phyloP scores from a whole-genome alignment of 2,113 vertebrate genomes.

The Psophia crepitans region DNA sequence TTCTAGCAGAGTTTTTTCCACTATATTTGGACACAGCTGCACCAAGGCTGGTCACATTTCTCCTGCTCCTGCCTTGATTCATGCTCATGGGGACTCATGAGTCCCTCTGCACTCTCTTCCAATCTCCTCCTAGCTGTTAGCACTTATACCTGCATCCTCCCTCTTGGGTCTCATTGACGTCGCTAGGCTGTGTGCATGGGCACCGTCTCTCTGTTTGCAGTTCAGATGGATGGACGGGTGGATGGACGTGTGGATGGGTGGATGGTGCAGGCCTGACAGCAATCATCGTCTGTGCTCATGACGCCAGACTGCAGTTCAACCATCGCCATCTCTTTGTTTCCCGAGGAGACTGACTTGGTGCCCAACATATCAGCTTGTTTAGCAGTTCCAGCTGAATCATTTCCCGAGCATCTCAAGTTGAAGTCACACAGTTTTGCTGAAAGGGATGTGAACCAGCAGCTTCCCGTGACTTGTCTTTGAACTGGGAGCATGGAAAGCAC shows the following conservation, averaged over 20 bases:
- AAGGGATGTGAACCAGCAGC: background rate
- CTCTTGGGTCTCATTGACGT: background rate
- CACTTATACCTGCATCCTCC: background rate
- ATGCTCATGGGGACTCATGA: background rate
- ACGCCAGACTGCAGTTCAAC: background rate
- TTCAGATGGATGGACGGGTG: background rate
- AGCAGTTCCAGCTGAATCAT: background rate
- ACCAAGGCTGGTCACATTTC: background rate
- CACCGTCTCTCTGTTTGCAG: background rate
- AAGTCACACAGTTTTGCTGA: background rate
- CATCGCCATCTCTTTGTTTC: background rate
- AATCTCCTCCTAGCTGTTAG: background rate
- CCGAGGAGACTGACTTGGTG: background rate
- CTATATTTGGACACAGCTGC: background rate
- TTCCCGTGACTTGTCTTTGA: background rate
- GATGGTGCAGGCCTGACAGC: background rate
- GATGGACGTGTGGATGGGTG: background rate
- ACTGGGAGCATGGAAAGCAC: background rate
- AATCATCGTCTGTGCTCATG: background rate
- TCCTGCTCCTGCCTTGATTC: background rate
- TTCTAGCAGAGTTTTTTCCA: background rate
- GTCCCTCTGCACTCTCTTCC: background rate
- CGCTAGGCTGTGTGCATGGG: background rate
- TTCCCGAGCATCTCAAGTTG: fast-evolving
- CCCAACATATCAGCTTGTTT: background rate